Evolutionary conservation across 2,888 invertebrate species (phyloP).

Genomic region (Rhodophaea formosa): DNA sequence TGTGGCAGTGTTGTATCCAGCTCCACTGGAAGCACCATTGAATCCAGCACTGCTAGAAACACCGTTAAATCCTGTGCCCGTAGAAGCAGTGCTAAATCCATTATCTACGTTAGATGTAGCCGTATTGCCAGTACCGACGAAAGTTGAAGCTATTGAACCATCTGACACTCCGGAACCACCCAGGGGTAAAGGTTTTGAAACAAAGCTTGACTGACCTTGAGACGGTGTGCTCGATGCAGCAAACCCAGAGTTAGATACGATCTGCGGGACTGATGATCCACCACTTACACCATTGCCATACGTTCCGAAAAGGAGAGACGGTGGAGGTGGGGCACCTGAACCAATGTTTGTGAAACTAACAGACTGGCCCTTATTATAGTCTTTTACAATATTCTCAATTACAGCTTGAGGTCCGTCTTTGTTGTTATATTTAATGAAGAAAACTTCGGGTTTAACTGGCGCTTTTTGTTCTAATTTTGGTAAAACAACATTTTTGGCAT

Average conservation of each 20-base stretch:
- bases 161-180: background rate
- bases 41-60: too few relatives aligned
- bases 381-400: constrained; percentile 69
- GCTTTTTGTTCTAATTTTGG: constrained; percentile 85
- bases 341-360: constrained; percentile 25
- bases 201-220: background rate
- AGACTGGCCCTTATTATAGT: constrained; percentile 50
- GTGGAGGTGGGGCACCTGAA: constrained; percentile 8
- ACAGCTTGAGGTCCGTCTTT: constrained; percentile 77
- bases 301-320: background rate
- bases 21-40: too few relatives aligned
- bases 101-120: background rate
- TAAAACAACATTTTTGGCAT: constrained; percentile 83
- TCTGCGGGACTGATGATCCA: background rate
- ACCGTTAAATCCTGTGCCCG: background rate
- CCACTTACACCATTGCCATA: background rate
- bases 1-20: background rate
- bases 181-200: background rate
- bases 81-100: background rate
- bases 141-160: background rate
- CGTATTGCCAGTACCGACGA: background rate
- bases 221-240: constrained; percentile 2
- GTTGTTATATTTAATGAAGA: constrained; percentile 89
- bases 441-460: constrained; percentile 88
- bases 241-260: constrained; percentile 8